phyloP scores from a whole-genome alignment of 2,797 vertebrate species.

The Gallinago solitaria region DNA sequence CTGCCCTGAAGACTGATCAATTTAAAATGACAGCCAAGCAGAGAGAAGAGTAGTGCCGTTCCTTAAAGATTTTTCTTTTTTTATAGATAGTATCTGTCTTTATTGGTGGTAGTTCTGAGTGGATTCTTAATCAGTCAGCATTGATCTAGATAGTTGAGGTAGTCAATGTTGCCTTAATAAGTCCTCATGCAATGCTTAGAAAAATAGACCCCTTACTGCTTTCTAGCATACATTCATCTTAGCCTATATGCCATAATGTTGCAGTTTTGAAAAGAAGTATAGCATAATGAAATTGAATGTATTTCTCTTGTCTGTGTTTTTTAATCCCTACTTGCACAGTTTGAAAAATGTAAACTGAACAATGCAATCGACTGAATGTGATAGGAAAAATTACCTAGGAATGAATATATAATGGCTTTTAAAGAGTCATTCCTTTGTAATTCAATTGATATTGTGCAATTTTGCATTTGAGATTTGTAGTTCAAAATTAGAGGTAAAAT shows the following conservation, averaged over 20 bases:
- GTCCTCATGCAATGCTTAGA: background rate
- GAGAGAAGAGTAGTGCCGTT: background rate
- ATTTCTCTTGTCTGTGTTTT: background rate
- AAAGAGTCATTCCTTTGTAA: background rate
- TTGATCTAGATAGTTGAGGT: background rate
- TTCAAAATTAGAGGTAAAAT: constrained; percentile 2
- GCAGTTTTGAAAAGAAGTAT: background rate
- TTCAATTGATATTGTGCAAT: background rate
- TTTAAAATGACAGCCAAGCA: background rate
- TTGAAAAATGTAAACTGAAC: background rate
- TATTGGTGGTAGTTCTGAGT: background rate
- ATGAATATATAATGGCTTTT: background rate
- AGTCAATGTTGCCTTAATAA: background rate
- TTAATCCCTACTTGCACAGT: background rate
- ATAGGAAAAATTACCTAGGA: background rate
- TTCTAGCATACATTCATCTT: background rate
- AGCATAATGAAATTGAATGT: background rate
- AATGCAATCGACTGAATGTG: background rate
- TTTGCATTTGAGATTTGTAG: background rate
- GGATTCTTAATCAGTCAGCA: background rate
- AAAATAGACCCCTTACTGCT: background rate
- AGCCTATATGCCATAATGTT: background rate
- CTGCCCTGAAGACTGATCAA: background rate
- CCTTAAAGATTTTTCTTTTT: background rate
- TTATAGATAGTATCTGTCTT: background rate